Evolutionary conservation across 2,113 vertebrate genomes (phyloP), one percentile per base, ranked within the genome.

Genomic region (Istiophorus platypterus): DNA sequence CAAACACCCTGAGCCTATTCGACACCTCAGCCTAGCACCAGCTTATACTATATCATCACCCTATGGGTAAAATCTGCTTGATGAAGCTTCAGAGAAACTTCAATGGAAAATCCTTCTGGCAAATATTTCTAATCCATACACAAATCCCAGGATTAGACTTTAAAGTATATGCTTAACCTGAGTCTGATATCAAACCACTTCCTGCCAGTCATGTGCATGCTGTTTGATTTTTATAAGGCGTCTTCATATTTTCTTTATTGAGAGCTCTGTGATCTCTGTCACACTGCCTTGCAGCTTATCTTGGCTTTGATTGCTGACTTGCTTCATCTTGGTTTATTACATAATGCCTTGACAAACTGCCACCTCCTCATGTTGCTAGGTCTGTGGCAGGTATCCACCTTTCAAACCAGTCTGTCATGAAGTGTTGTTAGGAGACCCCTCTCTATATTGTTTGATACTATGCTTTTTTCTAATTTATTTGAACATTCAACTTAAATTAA

Each of bases 71-170:
- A 92, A 81, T 81, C 70, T 88, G 73, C 88, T 89, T 82, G 76
- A 83, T 88, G 69, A 80, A 81, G 74, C 88, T 89, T 83, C 52
- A 3, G 64, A 72, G 65, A 57, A 75, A 85, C 76, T 78, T 91
- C 81, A 82, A 78, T 78, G 42, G 42, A 78, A 93, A 92, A 92
- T 83, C 88, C 88, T 84, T 58, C 63, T 29, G 74, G 76, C 84
- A 89, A 89, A 89, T 88, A 88, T 87, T 81, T 82, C 56, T 85
- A 89, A 92, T 90, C 87, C 88, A 85, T 78, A 90, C 85, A 89
- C 69, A 89, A 92, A 91, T 90, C 89, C 90, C 58, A 65, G 85
- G 84, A 76, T 92, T 89, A 89, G 77, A 80, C 65, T 80, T 89
- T 76, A 86, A 89, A 89, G 85, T 79, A 52, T 51, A 81, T 56